Evolutionary conservation across 2,113 vertebrate species (phyloP), one percentile per base, ranked within the genome.

Genomic region (Barbus barbus): DNA sequence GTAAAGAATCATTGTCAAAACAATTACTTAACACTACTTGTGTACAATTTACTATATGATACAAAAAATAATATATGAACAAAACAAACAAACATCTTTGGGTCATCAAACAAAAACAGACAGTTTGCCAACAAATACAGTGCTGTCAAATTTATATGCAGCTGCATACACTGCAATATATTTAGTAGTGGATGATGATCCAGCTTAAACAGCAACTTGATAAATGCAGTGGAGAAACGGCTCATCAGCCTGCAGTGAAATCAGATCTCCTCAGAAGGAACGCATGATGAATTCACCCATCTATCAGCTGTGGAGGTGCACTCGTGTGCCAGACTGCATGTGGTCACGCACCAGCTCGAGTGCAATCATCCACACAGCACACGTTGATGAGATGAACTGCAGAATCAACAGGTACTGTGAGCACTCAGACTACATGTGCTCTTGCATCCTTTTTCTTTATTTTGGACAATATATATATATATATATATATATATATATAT

Each of bases 211-310:
- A 33, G 63, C 44, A 76, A 31, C 18, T 33, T 72, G 80, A 72
- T 71, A 48, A 56, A 82, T 72, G 80, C 67, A 72, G 18, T 58
- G 22, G 48, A 58, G 65, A 56, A 38, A 58, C 5, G 31, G 31
- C 80, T 82, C 67, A 73, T 82, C 69, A 71, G 67, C 80, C 16
- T 61, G 65, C 65, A 41, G 14, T 26, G 65, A 69, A 56, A 56
- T 73, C 65, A 41, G n/a, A 82, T 56, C 46, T 82, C 67, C 7
- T 72, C 63, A 38, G 79, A 56, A 71, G 46, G 31, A 28, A 31
- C 16, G 12, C 14, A 26, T 80, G 60, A 80, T 80, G 60, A 63
- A 63, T 80, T 33, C 60, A 46, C 26, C 60, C 20, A 80, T 72
- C 46, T n/a, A 71, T 69, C 63, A 53, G 9, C 48, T 5, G 28